A percentile compares a stretch with the other conserved stretches of the same genome.
These are phyloP conservation scores for Portevinia maculata DNA, from an alignment of 2,888 invertebrate species.

Conservation along the genomic window DNA sequence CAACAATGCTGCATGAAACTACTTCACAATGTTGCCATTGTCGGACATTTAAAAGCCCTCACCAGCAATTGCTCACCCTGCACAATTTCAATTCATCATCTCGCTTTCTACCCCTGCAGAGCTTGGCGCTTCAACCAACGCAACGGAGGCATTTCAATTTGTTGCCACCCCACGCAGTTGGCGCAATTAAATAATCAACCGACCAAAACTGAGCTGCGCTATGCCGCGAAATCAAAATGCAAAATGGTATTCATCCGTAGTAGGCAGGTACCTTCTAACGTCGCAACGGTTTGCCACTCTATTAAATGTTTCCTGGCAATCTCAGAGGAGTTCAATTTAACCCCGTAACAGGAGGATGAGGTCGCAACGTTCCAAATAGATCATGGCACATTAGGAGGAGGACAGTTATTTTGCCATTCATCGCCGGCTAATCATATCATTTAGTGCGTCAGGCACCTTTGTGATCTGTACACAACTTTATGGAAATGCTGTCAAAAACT, in stretches of 20 bases:
- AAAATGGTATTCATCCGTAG: constrained; percentile 41
- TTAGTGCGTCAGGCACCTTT: constrained; percentile 41
- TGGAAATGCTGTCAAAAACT: constrained; percentile 51
- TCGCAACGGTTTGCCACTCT: constrained; percentile 52
- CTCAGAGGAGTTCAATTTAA: constrained; percentile 29
- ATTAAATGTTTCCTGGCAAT: constrained; percentile 43
- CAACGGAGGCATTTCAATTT: constrained; percentile 46
- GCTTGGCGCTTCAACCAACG: too few species aligned
- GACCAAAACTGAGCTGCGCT: constrained; percentile 2
- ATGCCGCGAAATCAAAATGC: constrained; percentile 65
- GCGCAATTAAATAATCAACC: constrained; percentile 57
- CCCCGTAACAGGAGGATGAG: constrained; percentile 5
- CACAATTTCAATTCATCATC: constrained; percentile 41
- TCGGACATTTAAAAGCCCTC: constrained; percentile 49
- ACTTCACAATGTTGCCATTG: constrained; percentile 25
- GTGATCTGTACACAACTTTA: constrained; percentile 31
- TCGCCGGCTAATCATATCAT: constrained; percentile 59
- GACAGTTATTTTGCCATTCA: constrained; percentile 40
- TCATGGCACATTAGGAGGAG: constrained; percentile 33
- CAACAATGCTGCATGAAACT: constrained; percentile 29
- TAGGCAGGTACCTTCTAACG: neutral
- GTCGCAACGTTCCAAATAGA: constrained; percentile 7
- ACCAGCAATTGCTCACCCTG: constrained; percentile 2
- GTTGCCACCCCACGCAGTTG: constrained; percentile 46
- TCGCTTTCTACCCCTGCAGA: constrained; percentile 1